Conservation (phyloP, 2,113 vertebrate genomes). For the Microtus oregoni region DNA sequence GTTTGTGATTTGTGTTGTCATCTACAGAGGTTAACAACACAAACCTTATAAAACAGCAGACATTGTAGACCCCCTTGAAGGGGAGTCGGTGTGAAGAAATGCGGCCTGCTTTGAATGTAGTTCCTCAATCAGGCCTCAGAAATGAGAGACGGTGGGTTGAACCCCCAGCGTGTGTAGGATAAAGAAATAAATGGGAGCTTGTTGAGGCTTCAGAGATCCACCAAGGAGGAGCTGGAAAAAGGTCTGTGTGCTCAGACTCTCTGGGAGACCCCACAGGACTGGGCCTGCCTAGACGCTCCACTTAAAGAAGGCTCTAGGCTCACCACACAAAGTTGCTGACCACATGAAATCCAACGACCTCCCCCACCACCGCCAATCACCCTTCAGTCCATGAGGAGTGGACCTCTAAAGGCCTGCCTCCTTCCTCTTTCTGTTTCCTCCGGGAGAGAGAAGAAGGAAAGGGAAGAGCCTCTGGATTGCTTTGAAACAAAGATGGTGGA, state of each 20-base stretch:
- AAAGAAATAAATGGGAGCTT: background rate
- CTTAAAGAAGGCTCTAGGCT: background rate
- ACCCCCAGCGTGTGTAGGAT: background rate
- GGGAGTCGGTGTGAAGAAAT: background rate
- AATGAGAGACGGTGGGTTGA: background rate
- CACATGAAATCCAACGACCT: background rate
- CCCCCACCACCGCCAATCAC: background rate
- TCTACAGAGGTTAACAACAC: slow-evolving; percentile 1
- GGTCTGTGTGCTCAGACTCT: background rate
- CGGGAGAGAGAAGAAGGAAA: background rate
- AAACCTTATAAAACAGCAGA: slow-evolving; percentile 15
- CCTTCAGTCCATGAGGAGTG: background rate
- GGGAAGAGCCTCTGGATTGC: background rate
- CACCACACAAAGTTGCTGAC: background rate
- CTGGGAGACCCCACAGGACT: background rate
- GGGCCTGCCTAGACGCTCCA: too few species aligned
- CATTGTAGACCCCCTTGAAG: background rate
- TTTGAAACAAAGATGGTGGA: background rate
- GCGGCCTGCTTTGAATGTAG: background rate
- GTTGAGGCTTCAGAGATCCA: background rate
- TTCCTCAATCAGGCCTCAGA: background rate
- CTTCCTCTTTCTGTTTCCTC: background rate
- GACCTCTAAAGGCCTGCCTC: background rate
- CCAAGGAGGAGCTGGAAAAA: background rate
- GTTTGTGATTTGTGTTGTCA: background rate